Evolutionary conservation across 2,113 vertebrate genomes (phyloP).

Genomic region (Argyrosomus japonicus): DNA sequence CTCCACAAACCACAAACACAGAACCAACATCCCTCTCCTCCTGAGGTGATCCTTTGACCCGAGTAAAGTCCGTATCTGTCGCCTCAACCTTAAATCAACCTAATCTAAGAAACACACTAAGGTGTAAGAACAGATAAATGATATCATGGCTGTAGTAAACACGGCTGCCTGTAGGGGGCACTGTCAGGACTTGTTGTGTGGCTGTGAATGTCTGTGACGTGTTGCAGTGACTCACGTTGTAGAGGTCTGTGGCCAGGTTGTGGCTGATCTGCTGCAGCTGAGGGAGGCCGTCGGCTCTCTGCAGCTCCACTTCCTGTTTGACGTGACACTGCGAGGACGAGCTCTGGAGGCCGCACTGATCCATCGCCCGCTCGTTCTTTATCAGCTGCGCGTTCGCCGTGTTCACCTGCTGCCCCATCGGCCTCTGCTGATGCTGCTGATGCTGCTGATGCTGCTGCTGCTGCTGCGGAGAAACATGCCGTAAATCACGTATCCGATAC

Average conservation of each 20-base stretch:
- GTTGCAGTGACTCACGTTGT: constrained; percentile 71
- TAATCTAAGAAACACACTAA: too few relatives aligned
- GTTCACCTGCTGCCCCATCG: constrained; percentile 27
- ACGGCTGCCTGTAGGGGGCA: not conserved
- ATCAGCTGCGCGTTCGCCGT: not conserved
- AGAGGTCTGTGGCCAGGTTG: constrained; percentile 77
- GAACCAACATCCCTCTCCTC: too few relatives aligned
- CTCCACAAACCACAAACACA: too few relatives aligned
- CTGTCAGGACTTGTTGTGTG: not conserved
- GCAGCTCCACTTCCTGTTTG: constrained; percentile 65
- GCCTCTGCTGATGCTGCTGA: constrained; percentile 68
- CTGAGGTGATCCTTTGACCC: too few relatives aligned
- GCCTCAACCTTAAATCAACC: too few relatives aligned
- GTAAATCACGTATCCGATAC: not conserved
- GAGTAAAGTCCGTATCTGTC: too few relatives aligned
- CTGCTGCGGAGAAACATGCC: not conserved
- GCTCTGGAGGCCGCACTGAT: constrained; percentile 59
- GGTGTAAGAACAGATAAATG: too few relatives aligned
- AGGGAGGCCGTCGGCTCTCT: constrained; percentile 44
- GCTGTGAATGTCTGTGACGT: not conserved
- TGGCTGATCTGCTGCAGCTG: constrained; percentile 81
- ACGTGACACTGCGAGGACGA: constrained; percentile 51
- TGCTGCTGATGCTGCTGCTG: not conserved
- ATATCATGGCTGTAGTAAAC: not conserved
- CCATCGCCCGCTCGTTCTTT: constrained; percentile 55